Percentiles rank a stretch among this genome's conserved stretches.
These are phyloP conservation scores for Xiphorhynchus elegans DNA, from an alignment of 2,113 vertebrate species.

Conservation along the genomic window DNA sequence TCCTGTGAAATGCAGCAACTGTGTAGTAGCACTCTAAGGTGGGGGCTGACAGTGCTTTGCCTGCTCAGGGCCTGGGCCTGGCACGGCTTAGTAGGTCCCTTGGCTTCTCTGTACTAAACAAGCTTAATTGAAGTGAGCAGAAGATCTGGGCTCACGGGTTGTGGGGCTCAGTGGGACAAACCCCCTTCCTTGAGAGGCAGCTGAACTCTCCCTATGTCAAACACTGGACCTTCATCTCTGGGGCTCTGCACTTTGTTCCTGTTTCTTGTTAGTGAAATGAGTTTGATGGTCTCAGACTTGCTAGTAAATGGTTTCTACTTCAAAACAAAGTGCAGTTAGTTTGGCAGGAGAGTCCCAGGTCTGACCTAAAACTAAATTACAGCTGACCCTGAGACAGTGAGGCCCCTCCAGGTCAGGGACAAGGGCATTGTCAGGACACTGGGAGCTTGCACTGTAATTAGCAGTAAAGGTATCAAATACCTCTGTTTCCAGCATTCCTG, in stretches of 20 bases:
- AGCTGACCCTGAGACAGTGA: constrained; percentile 66
- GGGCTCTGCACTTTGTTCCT: constrained; percentile 51
- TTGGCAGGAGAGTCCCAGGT: constrained; percentile 56
- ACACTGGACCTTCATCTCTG: constrained; percentile 36
- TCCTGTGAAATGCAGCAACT: not conserved
- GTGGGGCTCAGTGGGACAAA: not conserved
- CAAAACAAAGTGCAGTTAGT: constrained; percentile 63
- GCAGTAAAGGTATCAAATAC: constrained; percentile 68
- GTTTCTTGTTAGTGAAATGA: constrained; percentile 68
- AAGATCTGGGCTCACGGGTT: not conserved
- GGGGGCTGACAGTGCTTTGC: not conserved
- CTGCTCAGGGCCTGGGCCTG: not conserved
- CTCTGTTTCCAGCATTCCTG: constrained; percentile 55
- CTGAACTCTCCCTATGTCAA: not conserved
- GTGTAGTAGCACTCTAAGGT: not conserved
- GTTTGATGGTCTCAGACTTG: constrained; percentile 60
- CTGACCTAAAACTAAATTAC: constrained; percentile 72
- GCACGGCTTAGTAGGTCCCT: not conserved
- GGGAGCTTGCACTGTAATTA: constrained; percentile 67
- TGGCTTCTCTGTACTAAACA: not conserved
- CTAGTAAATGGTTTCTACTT: constrained; percentile 63
- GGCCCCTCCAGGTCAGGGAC: constrained; percentile 69
- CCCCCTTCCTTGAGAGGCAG: not conserved
- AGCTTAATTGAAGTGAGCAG: not conserved
- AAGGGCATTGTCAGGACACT: constrained; percentile 68